phyloP scores from a whole-genome alignment of 2,797 vertebrate genomes.

The Euthynnus affinis region DNA sequence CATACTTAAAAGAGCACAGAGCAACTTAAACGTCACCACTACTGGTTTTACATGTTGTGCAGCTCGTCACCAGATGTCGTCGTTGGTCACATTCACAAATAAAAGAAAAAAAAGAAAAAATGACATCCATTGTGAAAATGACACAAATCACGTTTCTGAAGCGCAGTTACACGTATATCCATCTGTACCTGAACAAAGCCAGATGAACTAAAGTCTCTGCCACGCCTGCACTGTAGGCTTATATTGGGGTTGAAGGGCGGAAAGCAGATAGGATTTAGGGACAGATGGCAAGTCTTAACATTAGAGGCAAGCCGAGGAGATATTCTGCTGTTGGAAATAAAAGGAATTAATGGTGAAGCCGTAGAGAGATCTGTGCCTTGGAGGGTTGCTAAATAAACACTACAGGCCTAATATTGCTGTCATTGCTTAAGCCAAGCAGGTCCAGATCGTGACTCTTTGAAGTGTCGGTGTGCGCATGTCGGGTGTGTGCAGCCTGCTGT shows the following conservation, averaged over 20 bases:
- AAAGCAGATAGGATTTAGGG: slow-evolving; percentile 71
- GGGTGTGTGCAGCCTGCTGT: slow-evolving; percentile 75
- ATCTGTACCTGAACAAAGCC: slow-evolving; percentile 37
- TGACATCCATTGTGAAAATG: slow-evolving; percentile 49
- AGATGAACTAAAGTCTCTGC: slow-evolving; percentile 18
- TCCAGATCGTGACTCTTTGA: slow-evolving; percentile 78
- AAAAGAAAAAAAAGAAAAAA: neutral
- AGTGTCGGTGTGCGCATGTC: slow-evolving; percentile 70
- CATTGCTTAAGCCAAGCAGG: slow-evolving; percentile 31
- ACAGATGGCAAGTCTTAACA: slow-evolving; percentile 74
- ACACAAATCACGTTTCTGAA: slow-evolving; percentile 55
- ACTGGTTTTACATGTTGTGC: neutral
- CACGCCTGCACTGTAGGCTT: slow-evolving; percentile 47
- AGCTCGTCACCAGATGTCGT: slow-evolving; percentile 75
- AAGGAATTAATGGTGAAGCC: slow-evolving; percentile 35
- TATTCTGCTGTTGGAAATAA: slow-evolving; percentile 46
- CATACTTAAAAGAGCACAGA: neutral
- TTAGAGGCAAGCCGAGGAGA: slow-evolving; percentile 59
- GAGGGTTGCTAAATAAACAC: slow-evolving; percentile 20
- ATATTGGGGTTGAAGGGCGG: slow-evolving; percentile 34
- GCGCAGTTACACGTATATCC: neutral
- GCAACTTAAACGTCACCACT: neutral
- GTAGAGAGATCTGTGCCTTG: slow-evolving; percentile 4
- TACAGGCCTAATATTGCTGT: neutral
- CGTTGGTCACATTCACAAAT: slow-evolving; percentile 41